Evolutionary conservation across 2,113 vertebrate species (phyloP), one percentile per base, ranked within the genome.

Genomic region (Oryzias curvinotus): DNA sequence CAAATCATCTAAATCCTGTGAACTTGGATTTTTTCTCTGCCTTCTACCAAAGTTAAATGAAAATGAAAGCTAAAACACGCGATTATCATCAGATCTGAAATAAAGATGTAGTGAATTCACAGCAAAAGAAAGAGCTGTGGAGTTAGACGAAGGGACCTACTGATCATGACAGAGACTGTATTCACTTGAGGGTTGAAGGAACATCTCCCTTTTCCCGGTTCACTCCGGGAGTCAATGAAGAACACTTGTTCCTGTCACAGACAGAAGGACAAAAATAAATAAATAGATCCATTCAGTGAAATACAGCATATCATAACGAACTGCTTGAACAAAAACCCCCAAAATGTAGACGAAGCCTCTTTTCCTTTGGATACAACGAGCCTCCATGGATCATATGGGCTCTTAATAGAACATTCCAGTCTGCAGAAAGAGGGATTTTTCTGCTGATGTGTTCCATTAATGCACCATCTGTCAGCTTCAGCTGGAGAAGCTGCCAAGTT

Each of bases 171-270:
- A 49, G 97, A 98, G 46, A 96, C 96, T 0, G 97, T 98, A 62
- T 99, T 98, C 81, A 98, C 95, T 54, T 87, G 93, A 10, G 97
- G 97, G 62, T 97, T 99, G 91, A 99, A 99, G 69, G 97, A 99
- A 74, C 97, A 98, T 62, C 97, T 92, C 45, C 97, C 97, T 83
- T 99, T 99, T 47, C 97, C 97, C 8, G 96, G 96, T 88, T 99
- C 96, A 43, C 91, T 92, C 77, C 90, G 94, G 10, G 95, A 96
- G 88, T 98, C 95, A 0, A 99, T 94, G 75, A 93, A 83, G 85
- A 99, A 98, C 60, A 95, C 80, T 86, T 94, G 94, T 42, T 99
- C 97, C 97, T 98, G 91, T 52, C 76, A 88, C 55, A 67, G 3
- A 92, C 41, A 56, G 50, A 46, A 58, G 76, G 52, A 75, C 26